phyloP scores from a whole-genome alignment of 2,888 invertebrate genomes.

The Ormyrus rosae region DNA sequence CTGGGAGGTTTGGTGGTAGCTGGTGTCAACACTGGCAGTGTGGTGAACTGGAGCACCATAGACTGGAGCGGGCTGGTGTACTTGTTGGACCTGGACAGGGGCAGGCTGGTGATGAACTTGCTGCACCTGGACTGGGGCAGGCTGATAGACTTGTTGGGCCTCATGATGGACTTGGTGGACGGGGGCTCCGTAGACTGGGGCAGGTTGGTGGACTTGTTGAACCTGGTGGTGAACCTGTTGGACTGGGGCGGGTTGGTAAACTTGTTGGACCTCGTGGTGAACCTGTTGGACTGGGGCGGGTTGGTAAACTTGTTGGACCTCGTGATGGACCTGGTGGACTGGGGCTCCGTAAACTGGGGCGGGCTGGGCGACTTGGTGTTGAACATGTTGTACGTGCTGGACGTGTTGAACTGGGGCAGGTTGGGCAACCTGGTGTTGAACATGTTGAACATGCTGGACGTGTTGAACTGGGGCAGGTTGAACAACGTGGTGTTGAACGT shows the following conservation, averaged over 20 bases:
- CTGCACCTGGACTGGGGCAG: not conserved
- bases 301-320: slow-evolving; percentile 16
- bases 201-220: slow-evolving; percentile 39
- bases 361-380: not conserved
- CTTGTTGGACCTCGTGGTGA: slow-evolving; percentile 16
- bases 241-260: slow-evolving; percentile 31
- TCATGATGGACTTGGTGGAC: not conserved
- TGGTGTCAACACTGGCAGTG: not conserved
- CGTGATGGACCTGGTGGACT: slow-evolving; percentile 30
- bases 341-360: slow-evolving; percentile 30
- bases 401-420: too few relatives aligned
- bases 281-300: slow-evolving; percentile 10
- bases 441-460: too few relatives aligned
- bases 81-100: slow-evolving; percentile 15
- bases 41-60: slow-evolving; percentile 3
- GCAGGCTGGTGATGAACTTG: not conserved
- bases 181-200: slow-evolving; percentile 21
- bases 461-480: too few relatives aligned
- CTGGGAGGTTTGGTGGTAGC: slow-evolving; percentile 16
- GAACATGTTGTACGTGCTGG: not conserved
- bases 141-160: not conserved
- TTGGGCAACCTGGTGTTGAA: too few relatives aligned
- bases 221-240: slow-evolving; percentile 2
- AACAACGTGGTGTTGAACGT: too few relatives aligned
- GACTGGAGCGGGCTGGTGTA: slow-evolving; percentile 16